Evolutionary conservation across 2,797 vertebrate genomes (phyloP), one percentile per base, ranked within the genome.

Genomic region (Tadarida brasiliensis): DNA sequence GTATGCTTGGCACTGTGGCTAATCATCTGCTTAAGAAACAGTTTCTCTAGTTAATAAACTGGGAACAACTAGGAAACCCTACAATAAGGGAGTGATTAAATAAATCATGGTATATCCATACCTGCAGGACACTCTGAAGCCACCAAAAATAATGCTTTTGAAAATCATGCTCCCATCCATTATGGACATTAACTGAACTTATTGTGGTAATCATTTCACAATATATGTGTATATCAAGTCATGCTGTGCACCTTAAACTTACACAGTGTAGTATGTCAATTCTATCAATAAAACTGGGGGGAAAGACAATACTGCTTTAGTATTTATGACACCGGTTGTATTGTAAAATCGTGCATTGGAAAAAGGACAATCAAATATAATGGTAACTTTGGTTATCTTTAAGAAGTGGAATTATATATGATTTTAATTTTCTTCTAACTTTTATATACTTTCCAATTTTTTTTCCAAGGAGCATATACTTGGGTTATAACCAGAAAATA

Each of bases 371-470:
- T 83, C 54, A 92, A 80, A 76, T 77, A 47, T 30, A 73, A 61
- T 24, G 85, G 44, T 22, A 85, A 85, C 7, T 88, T 94, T 63
- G 17, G 39, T 92, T 85, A 44, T 68, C 28, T 88, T 94, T 59
- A 82, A 82, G 28, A 88, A 65, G 11, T 57, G 7, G 56, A 17
- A 83, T 74, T 92, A 47, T 22, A 16, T 80, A 14, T 89, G 16
- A 71, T 77, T 94, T 96, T 88, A 39, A 87, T 78, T 95, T 96
- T 93, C 28, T 71, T 93, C 49, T 68, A 47, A 87, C 26, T 73
- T 78, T 86, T 87, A 54, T 39, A 3, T 74, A 17, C 65, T 95
- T 74, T 71, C 15, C 33, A 74, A 63, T 33, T 77, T 87, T 96
- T 94, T 95, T 59, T 91, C 59, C 33, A 76, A 93, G 35, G 39